These are phyloP conservation scores for Zosterops lateralis DNA, from an alignment of 2,113 vertebrate species.

Conservation along the genomic window DNA sequence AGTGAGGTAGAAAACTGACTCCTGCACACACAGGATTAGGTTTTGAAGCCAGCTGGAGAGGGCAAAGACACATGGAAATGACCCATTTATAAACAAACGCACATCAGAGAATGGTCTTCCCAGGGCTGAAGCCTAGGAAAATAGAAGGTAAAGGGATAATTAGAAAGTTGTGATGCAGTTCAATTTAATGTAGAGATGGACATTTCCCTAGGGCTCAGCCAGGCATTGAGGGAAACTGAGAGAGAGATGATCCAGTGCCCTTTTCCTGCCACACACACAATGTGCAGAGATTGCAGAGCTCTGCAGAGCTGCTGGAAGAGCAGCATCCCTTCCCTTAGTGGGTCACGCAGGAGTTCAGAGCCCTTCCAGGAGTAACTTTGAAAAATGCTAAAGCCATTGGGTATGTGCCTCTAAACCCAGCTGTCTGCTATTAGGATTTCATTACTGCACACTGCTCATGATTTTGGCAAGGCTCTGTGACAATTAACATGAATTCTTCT, in stretches of 20 bases:
- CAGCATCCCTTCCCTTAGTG: neutral
- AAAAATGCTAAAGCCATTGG: neutral
- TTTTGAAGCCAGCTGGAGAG: neutral
- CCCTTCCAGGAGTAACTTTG: neutral
- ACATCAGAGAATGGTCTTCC: neutral
- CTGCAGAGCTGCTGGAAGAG: neutral
- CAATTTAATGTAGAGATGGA: neutral
- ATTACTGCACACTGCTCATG: slow-evolving; percentile 42
- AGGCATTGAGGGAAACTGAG: neutral
- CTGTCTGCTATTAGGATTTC: slow-evolving; percentile 65
- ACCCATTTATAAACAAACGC: neutral
- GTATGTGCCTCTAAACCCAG: neutral
- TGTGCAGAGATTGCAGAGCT: fast-evolving
- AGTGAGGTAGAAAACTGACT: neutral
- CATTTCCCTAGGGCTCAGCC: neutral
- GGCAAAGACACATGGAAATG: neutral
- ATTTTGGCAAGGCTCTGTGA: slow-evolving; percentile 59
- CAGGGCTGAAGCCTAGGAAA: neutral
- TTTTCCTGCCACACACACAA: neutral
- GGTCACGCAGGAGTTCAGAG: neutral
- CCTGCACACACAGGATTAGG: neutral
- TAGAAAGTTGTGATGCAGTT: neutral
- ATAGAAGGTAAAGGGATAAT: neutral
- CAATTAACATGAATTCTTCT: slow-evolving; percentile 64
- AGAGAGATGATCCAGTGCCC: neutral